Evolutionary conservation across 2,797 vertebrate species (phyloP).

Genomic region (Halcyon smyrnensis): DNA sequence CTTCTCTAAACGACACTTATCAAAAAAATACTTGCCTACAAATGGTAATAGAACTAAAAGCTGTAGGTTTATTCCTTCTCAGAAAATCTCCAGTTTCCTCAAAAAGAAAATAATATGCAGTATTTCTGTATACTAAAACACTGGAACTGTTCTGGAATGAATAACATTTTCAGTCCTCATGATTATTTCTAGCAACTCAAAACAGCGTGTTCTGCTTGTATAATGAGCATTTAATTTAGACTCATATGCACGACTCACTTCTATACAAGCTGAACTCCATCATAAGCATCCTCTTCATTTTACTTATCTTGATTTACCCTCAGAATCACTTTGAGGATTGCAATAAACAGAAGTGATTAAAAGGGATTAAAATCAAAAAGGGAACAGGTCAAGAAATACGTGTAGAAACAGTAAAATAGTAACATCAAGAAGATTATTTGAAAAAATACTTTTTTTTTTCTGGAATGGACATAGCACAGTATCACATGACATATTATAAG

Average conservation of each 20-base stretch:
- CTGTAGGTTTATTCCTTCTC: not conserved
- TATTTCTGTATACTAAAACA: not conserved
- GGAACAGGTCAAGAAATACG: not conserved
- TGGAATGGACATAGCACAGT: not conserved
- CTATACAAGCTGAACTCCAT: not conserved
- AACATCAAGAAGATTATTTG: not conserved
- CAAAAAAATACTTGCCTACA: not conserved
- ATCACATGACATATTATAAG: not conserved
- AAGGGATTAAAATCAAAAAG: not conserved
- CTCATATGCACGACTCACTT: not conserved
- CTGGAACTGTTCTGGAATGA: not conserved
- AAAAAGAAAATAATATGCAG: not conserved
- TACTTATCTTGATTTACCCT: constrained; percentile 29
- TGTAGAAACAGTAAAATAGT: not conserved
- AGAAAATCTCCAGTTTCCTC: not conserved
- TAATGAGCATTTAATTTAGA: constrained; percentile 47
- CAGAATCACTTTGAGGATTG: not conserved
- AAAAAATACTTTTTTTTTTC: not conserved
- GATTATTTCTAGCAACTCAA: constrained; percentile 41
- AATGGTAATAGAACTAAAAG: not conserved
- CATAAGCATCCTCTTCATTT: constrained; percentile 26
- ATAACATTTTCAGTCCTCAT: constrained; percentile 14
- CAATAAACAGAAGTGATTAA: not conserved
- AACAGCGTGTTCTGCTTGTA: not conserved
- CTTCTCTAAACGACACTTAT: not conserved